These are phyloP conservation scores for Rhagologus leucostigma DNA, from an alignment of 2,113 vertebrate genomes.

Conservation along the genomic window DNA sequence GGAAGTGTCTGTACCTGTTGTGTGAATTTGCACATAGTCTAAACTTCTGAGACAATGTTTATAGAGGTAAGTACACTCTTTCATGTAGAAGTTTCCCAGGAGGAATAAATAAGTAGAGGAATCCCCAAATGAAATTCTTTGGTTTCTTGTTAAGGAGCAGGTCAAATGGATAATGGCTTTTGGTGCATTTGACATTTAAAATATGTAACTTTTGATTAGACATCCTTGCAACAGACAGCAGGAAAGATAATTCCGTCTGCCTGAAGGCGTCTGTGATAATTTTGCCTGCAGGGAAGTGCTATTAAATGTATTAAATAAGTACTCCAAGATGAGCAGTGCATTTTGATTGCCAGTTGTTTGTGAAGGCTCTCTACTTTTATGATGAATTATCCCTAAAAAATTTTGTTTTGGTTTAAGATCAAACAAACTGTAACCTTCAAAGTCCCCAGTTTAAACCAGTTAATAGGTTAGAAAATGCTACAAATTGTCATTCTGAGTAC, in stretches of 20 bases:
- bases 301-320: neutral
- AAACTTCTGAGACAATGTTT: neutral
- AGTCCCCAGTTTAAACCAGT: neutral
- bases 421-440: neutral
- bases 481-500: neutral
- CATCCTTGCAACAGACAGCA: neutral
- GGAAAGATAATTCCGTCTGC: neutral
- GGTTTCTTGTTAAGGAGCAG: neutral
- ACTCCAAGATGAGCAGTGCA: neutral
- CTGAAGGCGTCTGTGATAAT: neutral
- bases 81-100: neutral
- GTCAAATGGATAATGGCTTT: neutral
- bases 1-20: neutral
- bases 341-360: neutral
- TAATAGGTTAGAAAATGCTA: neutral
- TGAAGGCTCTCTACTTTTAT: neutral
- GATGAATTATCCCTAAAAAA: neutral
- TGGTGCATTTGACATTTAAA: slow-evolving; percentile 19
- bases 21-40: neutral
- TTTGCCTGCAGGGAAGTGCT: neutral
- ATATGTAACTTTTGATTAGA: neutral
- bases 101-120: neutral
- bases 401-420: neutral
- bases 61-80: neutral
- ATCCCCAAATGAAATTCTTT: neutral